Evolutionary conservation across 92 coral and sea anemone genomes (phyloP).

Genomic region (Galaxea fascicularis): DNA sequence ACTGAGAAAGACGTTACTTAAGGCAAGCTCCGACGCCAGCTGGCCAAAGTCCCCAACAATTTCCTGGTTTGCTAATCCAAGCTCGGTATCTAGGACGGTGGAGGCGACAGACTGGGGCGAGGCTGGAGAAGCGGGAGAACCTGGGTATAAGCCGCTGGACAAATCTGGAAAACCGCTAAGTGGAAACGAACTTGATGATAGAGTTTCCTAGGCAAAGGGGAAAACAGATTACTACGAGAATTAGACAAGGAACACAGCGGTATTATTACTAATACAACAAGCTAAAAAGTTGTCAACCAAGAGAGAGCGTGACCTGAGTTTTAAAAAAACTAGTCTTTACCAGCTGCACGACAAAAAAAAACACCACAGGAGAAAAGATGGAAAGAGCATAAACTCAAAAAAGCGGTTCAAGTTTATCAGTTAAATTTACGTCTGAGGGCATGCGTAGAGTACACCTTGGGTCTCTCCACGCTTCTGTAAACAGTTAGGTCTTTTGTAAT

Average conservation of each 20-base stretch:
- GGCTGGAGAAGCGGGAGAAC: constrained; percentile 50
- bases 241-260: constrained; percentile 29
- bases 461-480: no score
- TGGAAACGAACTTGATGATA: constrained; percentile 52
- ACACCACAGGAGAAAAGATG: no score
- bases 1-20: constrained; percentile 59
- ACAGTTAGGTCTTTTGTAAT: no score
- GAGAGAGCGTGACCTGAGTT: no score
- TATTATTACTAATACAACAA: background rate
- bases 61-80: constrained; percentile 50
- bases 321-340: no score
- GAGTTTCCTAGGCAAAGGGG: constrained; percentile 54
- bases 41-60: constrained; percentile 50
- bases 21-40: constrained; percentile 54
- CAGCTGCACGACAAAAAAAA: no score
- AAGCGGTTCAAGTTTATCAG: no score
- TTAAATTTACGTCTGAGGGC: no score
- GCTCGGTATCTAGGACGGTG: constrained; percentile 43
- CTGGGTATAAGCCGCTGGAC: constrained; percentile 37
- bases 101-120: constrained; percentile 63
- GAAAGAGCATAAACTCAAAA: no score
- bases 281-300: no score
- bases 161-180: constrained; percentile 40
- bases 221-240: constrained; percentile 50
- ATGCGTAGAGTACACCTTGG: no score